Conservation (phyloP, 2,113 vertebrate species). For the Pterocles orientalis region DNA sequence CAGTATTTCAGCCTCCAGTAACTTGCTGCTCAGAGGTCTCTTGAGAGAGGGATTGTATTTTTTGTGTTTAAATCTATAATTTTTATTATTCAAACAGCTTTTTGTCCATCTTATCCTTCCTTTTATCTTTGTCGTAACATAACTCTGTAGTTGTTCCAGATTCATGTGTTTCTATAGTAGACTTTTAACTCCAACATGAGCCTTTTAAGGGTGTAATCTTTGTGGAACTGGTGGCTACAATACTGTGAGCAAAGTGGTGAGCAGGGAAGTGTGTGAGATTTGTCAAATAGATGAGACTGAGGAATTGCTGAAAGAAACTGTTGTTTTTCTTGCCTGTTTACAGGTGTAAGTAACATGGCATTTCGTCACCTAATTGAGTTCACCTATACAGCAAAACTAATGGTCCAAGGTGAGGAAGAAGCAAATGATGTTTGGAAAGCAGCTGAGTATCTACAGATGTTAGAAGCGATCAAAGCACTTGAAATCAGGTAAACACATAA, state of each 20-base stretch:
- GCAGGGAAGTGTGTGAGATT: neutral
- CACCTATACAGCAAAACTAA: conserved; percentile 94
- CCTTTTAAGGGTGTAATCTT: neutral
- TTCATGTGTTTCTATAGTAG: neutral
- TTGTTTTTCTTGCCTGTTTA: neutral
- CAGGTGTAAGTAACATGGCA: conserved; percentile 96
- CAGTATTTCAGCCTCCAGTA: neutral
- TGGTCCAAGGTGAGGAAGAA: conserved; percentile 89
- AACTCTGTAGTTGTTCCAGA: neutral
- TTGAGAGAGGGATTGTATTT: neutral
- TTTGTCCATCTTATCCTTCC: neutral
- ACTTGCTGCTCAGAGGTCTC: neutral
- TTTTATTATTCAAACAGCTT: neutral
- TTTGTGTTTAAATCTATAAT: neutral
- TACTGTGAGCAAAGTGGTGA: neutral
- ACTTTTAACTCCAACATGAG: neutral
- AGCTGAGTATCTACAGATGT: conserved; percentile 97
- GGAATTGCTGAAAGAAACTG: neutral
- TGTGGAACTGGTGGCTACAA: neutral
- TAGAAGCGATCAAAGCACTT: conserved; percentile 97
- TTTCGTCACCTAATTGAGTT: conserved; percentile 97
- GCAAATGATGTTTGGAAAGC: conserved; percentile 96
- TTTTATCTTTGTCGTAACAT: neutral
- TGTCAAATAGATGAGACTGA: neutral
- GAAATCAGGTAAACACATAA: conserved; percentile 79